Conservation (phyloP, 2,888 invertebrate genomes). For the Druceiella hillmani region DNA sequence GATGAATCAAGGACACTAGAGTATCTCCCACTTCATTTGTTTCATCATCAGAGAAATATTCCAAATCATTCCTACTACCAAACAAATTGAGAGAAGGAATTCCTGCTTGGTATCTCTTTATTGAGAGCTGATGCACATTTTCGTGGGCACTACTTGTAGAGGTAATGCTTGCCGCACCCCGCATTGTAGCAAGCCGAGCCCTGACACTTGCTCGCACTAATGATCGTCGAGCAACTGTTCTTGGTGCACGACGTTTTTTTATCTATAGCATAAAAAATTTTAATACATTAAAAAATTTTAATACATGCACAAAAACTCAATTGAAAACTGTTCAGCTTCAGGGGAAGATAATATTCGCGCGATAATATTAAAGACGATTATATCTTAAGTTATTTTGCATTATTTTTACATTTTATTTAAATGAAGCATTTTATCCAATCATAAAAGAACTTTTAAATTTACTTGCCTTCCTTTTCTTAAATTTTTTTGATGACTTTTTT, state of each 20-base stretch:
- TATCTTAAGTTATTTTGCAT: no score
- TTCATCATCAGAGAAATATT: conserved; percentile 60
- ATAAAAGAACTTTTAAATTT: no score
- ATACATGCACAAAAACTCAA: not conserved
- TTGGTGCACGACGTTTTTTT: conserved; percentile 29
- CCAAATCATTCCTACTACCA: conserved; percentile 61
- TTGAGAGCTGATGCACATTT: conserved; percentile 20
- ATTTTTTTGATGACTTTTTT: no score
- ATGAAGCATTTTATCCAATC: no score
- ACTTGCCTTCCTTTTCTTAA: conserved; percentile 37
- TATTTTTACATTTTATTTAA: no score
- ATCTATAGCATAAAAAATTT: conserved; percentile 12
- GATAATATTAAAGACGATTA: no score
- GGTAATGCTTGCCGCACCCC: conserved; percentile 7
- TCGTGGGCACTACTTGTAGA: conserved; percentile 6
- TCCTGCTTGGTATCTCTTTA: conserved; percentile 29
- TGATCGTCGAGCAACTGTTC: conserved; percentile 41
- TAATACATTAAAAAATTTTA: not conserved
- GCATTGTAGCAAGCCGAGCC: conserved; percentile 31
- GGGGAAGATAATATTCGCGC: no score
- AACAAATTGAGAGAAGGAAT: conserved; percentile 53
- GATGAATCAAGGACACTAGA: conserved; percentile 38
- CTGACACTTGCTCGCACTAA: conserved; percentile 40
- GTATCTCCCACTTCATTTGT: conserved; percentile 26
- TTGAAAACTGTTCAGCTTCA: conserved; percentile 4